Evolutionary conservation across 2,888 invertebrate genomes (phyloP), one percentile per base, ranked within the genome.

Genomic region (Tetrapedia diversipes): DNA sequence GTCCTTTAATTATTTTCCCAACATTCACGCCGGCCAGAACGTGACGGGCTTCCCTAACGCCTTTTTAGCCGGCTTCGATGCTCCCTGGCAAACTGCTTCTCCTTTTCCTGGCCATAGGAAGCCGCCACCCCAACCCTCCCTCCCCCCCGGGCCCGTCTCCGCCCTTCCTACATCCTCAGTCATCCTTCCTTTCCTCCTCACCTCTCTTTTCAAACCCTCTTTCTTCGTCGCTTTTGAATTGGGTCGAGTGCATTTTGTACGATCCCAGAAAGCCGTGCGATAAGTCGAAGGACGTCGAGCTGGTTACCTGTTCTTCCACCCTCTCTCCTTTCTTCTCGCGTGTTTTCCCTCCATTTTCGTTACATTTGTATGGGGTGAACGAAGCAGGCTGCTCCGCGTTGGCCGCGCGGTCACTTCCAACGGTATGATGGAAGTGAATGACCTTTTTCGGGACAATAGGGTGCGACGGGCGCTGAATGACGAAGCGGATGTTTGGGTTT

Each of bases 1-100:
- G n/a, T n/a, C n/a, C n/a, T n/a, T n/a, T n/a, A n/a, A n/a, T n/a
- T n/a, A n/a, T n/a, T n/a, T n/a, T n/a, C n/a, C n/a, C n/a, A n/a
- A n/a, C n/a, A n/a, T n/a, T n/a, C 81, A 81, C 82, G 77, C 71
- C 60, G 69, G 65, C 56, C 60, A 49, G 65, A 72, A 82, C 82
- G 84, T 84, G 84, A 82, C 81, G 81, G 61, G 84, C 69, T 80
- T 82, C 72, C 67, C 70, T 77, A 82, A 82, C 82, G 70, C 57
- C 77, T 80, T 72, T 81, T 70, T 71, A 59, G 57, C 64, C 51
- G 61, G 64, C 61, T 65, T 47, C 76, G 77, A 80, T 77, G 78
- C 78, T 69, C 80, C 57, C 67, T 76, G 74, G 71, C 74, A 82
- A 83, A 77, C 83, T 70, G 79, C 77, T 75, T 73, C 64, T 75